Base-by-base conservation (phyloP, 2,888 invertebrate genomes). In the Luperina nickerlii region DNA sequence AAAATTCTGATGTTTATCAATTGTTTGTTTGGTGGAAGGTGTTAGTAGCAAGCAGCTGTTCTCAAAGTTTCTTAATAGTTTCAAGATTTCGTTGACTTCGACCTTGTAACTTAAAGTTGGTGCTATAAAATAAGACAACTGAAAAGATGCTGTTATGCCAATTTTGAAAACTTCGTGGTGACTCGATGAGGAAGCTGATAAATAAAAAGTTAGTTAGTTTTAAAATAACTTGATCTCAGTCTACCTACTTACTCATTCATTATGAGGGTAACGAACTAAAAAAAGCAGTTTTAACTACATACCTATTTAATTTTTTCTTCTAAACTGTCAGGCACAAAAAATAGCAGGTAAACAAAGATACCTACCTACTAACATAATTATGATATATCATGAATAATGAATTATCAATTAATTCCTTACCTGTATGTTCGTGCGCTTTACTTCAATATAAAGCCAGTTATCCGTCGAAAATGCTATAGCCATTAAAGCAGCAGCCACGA, bases 361-460 rank as follows among this genome's bases (percentile, higher is more conserved):
- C 20, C 27, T 32, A n/a, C n/a, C 32, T 70, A 74, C 5, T 57
- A 69, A 24, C 51, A 13, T 74, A 45, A 45, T 9, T 45, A 67
- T 38, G 38, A n/a, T 62, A 11, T 0, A 42, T 32, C 0, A 62
- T 62, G 6, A 60, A 76, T 67, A 45, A 18, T 27, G 63, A 38
- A 73, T 67, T 74, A 71, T 5, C 32, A 63, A 78, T 57, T 65
- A 54, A 51, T 87, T 87, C 70, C 75, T 97, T 97, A 99, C 99
- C 98, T 98, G 98, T 94, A 99, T 99, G 95, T 98, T 98, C 92
- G 98, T 98, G 94, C 99, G 98, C 96, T 98, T 98, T 90, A 99
- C 99, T 97, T 99, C 99, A 92, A 99, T 98, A 95, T 98, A 98
- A 92, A 99, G 97, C 99, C 99, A 99, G 97, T 99, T 99, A 97